Conservation (phyloP, 2,888 invertebrate species). For the Marasmarcha lunaedactyla region DNA sequence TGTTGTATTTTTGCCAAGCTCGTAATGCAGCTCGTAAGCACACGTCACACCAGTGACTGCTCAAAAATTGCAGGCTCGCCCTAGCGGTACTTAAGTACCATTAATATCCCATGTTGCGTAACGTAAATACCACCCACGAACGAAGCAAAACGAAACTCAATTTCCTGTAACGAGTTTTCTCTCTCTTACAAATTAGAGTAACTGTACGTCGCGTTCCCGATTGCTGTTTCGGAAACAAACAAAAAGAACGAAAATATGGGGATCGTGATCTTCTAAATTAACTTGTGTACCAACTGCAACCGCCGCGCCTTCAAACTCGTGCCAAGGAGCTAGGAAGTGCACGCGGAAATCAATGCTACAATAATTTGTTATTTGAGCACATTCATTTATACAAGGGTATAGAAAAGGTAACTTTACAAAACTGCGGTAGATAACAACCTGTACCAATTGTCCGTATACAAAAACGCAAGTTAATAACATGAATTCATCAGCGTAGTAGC, state of each 20-base stretch:
- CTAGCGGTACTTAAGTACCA: conserved; percentile 50
- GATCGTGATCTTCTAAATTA: not conserved
- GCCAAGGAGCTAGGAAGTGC: too few relatives aligned
- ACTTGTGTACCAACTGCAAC: too few relatives aligned
- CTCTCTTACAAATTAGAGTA: conserved; percentile 32
- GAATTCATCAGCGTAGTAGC: too few relatives aligned
- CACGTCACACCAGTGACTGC: conserved; percentile 24
- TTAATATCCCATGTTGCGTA: conserved; percentile 41
- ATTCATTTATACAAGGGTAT: too few relatives aligned
- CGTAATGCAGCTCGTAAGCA: conserved; percentile 27
- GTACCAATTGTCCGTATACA: too few relatives aligned
- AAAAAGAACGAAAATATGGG: not conserved
- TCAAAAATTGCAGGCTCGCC: conserved; percentile 37
- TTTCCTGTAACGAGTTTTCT: conserved; percentile 35
- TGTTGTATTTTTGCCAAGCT: conserved; percentile 18
- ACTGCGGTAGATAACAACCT: too few relatives aligned
- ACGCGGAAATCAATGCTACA: too few relatives aligned
- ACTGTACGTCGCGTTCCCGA: not conserved
- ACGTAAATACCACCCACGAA: conserved; percentile 16
- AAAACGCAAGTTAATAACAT: too few relatives aligned
- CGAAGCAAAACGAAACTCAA: conserved; percentile 41
- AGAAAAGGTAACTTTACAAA: too few relatives aligned
- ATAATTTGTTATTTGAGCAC: too few relatives aligned
- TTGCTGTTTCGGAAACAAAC: not conserved
- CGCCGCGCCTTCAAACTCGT: too few relatives aligned